These are phyloP conservation scores for Eulimnadia texana DNA, from an alignment of 1,140 invertebrate species.

Conservation along the genomic window DNA sequence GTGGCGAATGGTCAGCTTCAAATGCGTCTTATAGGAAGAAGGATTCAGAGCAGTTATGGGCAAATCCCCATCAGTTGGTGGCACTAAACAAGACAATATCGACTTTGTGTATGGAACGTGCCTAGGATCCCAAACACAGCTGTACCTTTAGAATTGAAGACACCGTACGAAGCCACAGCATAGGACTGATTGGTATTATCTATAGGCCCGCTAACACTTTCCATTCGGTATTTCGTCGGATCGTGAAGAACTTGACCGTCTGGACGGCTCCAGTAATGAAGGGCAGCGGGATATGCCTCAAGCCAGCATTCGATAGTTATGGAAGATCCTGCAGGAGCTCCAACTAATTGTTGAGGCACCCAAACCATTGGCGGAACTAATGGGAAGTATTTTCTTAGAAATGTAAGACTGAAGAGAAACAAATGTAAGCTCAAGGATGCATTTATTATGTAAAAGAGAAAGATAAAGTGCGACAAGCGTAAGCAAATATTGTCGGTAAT, in stretches of 20 bases:
- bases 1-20: slow-evolving; percentile 69
- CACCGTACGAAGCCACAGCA: background rate
- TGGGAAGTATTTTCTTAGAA: background rate
- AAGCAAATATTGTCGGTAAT: background rate
- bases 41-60: background rate
- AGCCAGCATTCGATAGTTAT: slow-evolving; percentile 76
- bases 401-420: background rate
- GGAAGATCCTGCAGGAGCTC: slow-evolving; percentile 58
- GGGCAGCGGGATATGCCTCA: slow-evolving; percentile 74
- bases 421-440: too few species aligned
- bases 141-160: background rate
- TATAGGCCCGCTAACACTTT: slow-evolving; percentile 28
- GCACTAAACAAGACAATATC: too few species aligned
- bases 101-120: too few species aligned
- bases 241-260: slow-evolving; percentile 79
- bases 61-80: background rate
- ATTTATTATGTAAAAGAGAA: too few species aligned
- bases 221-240: slow-evolving; percentile 55
- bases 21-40: slow-evolving; percentile 54
- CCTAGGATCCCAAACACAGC: too few species aligned
- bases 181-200: background rate
- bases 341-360: slow-evolving; percentile 80
- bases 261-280: slow-evolving; percentile 81
- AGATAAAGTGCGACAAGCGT: background rate
- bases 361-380: slow-evolving; percentile 75